Base-by-base conservation (phyloP, 2,113 vertebrate genomes). In the Megalops atlanticus region DNA sequence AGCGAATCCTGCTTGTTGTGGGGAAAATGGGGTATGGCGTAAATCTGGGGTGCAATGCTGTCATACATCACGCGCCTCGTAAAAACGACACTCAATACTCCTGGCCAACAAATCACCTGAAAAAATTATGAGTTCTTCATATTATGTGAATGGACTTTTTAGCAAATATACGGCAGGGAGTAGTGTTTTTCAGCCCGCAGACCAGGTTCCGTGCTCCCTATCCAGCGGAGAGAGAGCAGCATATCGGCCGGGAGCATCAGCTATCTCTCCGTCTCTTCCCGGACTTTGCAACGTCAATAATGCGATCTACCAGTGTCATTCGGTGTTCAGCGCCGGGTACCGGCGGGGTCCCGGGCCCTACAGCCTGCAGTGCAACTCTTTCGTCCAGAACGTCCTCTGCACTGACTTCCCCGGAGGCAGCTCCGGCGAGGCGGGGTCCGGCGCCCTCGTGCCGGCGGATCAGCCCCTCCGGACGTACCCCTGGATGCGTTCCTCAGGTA, bases 1-100 rank as follows among this genome's bases (percentile, higher is more conserved):
- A 89, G 80, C 69, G 86, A 88, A 89, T 92, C 94, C 86, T 93
- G 93, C 94, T 94, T 93, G 86, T 94, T 95, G 95, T 91, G 93
- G 94, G 94, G 94, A 95, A 96, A 97, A 96, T 97, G 96, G 95
- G 95, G 94, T 95, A 96, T 96, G 95, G 96, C 96, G 96, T 97
- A 97, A 98, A 97, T 97, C 96, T 96, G 93, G 93, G 92, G 94
- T 95, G 94, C 98, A 98, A 97, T 96, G 95, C 96, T 96, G 95
- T 95, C 96, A 96, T 98, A 97, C 97, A 98, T 98, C 96, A 98
- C 93, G 86, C 92, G 94, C 94, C 96, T 98, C 96, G 95, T 99
- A 98, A 98, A 98, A 98, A 97, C 95, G 96, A 97, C 96, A 97
- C 94, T 92, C 93, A 95, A 95, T 95, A 96, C 96, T 96, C 93